A percentile compares a stretch with the other conserved stretches of the same genome.
Conservation (phyloP, 2,888 invertebrate species). For the Blastobasis adustella region DNA sequence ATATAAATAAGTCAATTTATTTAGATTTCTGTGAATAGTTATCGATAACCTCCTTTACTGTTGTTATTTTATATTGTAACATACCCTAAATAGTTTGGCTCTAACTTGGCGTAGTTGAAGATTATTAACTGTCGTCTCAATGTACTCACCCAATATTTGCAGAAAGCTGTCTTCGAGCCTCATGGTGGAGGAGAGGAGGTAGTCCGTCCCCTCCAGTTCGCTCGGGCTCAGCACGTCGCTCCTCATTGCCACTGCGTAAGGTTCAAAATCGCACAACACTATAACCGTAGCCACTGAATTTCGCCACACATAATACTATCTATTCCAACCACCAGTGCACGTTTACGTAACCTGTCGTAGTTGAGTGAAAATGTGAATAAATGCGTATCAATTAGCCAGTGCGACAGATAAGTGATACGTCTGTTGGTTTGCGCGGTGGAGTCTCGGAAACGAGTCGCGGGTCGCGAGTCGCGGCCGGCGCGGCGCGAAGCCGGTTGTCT, state of each 20-base stretch:
- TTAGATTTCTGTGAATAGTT: no score
- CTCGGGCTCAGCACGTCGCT: constrained; percentile 68
- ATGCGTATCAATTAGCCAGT: background rate
- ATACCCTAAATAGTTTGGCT: no score
- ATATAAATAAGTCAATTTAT: no score
- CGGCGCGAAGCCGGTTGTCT: background rate
- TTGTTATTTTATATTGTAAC: no score
- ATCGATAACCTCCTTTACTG: no score
- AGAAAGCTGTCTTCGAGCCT: constrained; percentile 77
- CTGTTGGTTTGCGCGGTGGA: background rate
- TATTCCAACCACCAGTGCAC: background rate
- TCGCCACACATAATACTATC: background rate
- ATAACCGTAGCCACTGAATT: constrained; percentile 1
- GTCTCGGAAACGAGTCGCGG: constrained; percentile 1
- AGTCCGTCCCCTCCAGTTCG: constrained; percentile 78
- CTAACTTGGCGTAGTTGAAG: no score
- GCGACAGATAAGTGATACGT: constrained; percentile 4
- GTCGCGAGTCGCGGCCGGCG: no score
- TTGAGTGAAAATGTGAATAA: background rate
- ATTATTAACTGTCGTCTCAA: background rate
- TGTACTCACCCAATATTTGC: constrained; percentile 75
- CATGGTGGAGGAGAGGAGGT: constrained; percentile 77
- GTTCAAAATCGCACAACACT: constrained; percentile 25
- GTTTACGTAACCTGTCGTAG: background rate
- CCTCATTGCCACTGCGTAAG: constrained; percentile 50